Percentiles rank a stretch among this genome's conserved stretches.
phyloP scores from a whole-genome alignment of 2,113 vertebrate species.

The Pimephales promelas region DNA sequence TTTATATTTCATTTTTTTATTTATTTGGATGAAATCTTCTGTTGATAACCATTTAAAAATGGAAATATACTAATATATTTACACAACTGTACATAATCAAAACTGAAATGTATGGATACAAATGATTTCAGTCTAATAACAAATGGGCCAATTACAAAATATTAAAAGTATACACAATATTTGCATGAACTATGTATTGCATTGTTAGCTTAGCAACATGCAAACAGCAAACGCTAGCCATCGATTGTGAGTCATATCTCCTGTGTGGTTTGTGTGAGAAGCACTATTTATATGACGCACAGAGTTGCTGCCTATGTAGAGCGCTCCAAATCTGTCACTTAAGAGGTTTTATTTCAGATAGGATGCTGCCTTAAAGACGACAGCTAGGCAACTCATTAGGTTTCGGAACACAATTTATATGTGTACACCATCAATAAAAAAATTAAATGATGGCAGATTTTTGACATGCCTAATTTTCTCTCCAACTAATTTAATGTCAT shows the following conservation, averaged over 20 bases:
- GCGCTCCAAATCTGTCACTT: slow-evolving; percentile 33
- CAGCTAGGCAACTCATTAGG: slow-evolving; percentile 19
- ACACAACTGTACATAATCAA: neutral
- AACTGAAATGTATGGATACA: neutral
- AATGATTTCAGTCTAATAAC: neutral
- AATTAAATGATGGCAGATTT: neutral
- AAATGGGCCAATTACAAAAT: neutral
- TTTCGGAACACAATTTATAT: neutral
- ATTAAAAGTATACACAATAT: neutral
- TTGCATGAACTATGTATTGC: neutral
- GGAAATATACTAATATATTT: neutral
- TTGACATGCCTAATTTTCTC: neutral
- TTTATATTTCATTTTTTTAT: neutral
- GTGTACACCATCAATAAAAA: neutral
- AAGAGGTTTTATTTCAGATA: slow-evolving; percentile 8
- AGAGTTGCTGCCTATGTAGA: neutral
- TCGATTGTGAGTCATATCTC: slow-evolving; percentile 6
- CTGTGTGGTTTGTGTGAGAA: neutral
- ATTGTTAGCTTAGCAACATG: neutral
- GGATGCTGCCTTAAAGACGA: neutral
- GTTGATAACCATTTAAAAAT: too few relatives aligned
- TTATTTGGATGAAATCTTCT: neutral
- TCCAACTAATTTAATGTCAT: neutral
- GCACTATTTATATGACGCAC: slow-evolving; percentile 12
- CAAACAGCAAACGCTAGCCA: neutral